Base-by-base conservation (phyloP, 1,140 invertebrate genomes). In the Frieseomelitta varia region DNA sequence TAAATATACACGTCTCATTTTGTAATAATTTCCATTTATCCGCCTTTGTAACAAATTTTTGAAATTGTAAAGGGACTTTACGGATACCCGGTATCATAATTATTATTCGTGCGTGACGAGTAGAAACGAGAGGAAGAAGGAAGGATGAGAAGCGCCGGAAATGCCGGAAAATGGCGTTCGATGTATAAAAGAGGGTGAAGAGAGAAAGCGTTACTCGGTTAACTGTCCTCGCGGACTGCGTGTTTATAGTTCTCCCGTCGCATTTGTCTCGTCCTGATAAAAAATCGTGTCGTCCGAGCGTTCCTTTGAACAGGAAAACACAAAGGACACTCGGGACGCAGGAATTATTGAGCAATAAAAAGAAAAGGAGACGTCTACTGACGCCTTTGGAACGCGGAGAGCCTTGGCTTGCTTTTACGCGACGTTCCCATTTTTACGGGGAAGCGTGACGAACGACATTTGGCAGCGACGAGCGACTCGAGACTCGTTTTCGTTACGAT, bases 331-430 rank as follows among this genome's bases (percentile, higher is more conserved):
- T 67, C 55, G 55, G 58, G 55, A 55, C 53, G 34, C 74, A 15
- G 34, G 55, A 84, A 63, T 84, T 79, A 79, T 72, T 72, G 47
- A 61, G 67, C 67, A 79, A 71, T 72, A 84, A 79, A 84, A 19
- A 47, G 65, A 12, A 67, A 2, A n/a, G n/a, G 30, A 12, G 19
- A 24, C n/a, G 14, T 12, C 8, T 8, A 27, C 3, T 19, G 39
- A 1, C 34, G 69, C 14, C 19, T 30, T 24, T 69, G 34, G 17
- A 17, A 39, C 47, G 14, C 2, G 24, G 1, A 30, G 34, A 3
- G n/a, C 8, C 39, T 53, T 69, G 65, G 51, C 80, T 68, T 65
- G 14, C 19, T 39, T 68, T 58, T 39, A 53, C 17, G 58, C 10
- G 24, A 19, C 19, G 15, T 55, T 71, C 27, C 71, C 69, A 21